phyloP scores from a whole-genome alignment of 1,140 invertebrate genomes.

The Cyrtorhinus lividipennis region DNA sequence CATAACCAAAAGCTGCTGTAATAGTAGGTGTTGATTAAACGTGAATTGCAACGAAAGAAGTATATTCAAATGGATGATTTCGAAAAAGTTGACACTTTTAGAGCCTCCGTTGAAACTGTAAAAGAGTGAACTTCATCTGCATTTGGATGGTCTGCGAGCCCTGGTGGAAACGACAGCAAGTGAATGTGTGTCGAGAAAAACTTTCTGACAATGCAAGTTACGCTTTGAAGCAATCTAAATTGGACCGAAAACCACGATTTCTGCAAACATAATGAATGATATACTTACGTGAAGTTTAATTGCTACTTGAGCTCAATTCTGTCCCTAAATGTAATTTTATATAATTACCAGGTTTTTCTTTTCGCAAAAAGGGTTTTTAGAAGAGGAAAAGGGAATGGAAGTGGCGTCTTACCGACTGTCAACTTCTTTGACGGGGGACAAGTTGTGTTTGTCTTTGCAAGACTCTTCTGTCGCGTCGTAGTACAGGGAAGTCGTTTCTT shows the following conservation, averaged over 20 bases:
- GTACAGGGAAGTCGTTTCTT: constrained; percentile 46
- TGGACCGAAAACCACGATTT: not conserved
- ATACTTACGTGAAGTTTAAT: constrained; percentile 5
- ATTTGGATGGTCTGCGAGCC: too few species aligned
- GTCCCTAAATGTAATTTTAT: not conserved
- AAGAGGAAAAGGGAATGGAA: not conserved
- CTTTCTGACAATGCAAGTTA: too few species aligned
- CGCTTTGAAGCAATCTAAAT: constrained; percentile 7
- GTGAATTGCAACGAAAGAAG: too few species aligned
- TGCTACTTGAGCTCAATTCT: not conserved
- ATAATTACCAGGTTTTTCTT: not conserved
- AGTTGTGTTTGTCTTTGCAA: constrained; percentile 23
- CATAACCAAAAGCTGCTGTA: too few species aligned
- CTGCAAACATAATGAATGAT: not conserved
- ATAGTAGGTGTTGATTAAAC: too few species aligned
- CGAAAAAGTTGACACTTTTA: too few species aligned
- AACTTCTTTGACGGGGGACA: constrained; percentile 23
- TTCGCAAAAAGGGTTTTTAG: not conserved
- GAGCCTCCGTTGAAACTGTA: too few species aligned
- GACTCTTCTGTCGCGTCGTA: constrained; percentile 42
- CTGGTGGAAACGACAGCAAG: too few species aligned
- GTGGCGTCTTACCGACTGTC: constrained; percentile 16
- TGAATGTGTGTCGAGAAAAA: too few species aligned
- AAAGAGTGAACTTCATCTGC: too few species aligned
- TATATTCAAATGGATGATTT: too few species aligned